Conservation (phyloP, 2,113 vertebrate species). For the Dipodomys ordii region DNA sequence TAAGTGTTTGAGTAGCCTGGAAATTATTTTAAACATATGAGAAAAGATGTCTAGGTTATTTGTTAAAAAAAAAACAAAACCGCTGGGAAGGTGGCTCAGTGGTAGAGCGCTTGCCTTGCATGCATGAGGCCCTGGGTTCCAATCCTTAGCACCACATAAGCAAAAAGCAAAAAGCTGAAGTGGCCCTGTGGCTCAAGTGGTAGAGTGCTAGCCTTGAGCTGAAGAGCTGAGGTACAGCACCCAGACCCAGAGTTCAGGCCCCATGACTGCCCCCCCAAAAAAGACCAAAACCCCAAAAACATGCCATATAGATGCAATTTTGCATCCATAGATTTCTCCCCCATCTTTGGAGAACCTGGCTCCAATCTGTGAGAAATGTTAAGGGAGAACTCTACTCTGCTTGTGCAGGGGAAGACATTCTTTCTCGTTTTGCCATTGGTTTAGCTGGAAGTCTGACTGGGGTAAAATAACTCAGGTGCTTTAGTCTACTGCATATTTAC, state of each 20-base stretch:
- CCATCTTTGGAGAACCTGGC: neutral
- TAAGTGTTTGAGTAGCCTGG: neutral
- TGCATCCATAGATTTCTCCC: neutral
- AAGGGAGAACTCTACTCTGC: neutral
- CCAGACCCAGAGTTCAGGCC: too few relatives aligned
- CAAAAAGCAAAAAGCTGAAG: too few relatives aligned
- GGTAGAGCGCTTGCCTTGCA: too few relatives aligned
- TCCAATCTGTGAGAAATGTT: neutral
- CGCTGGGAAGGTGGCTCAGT: too few relatives aligned
- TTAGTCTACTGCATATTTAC: neutral
- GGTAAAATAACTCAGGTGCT: neutral
- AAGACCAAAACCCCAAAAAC: too few relatives aligned
- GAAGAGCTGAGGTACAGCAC: too few relatives aligned
- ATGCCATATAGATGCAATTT: neutral
- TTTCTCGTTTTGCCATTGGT: neutral
- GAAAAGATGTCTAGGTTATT: neutral
- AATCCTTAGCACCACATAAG: too few relatives aligned
- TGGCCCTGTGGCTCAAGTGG: too few relatives aligned
- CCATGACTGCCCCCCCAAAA: too few relatives aligned
- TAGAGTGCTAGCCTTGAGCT: too few relatives aligned
- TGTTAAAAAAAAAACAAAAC: too few relatives aligned
- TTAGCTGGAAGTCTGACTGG: neutral
- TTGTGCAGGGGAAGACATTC: neutral
- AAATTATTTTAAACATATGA: neutral
- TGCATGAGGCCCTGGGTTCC: too few relatives aligned